Evolutionary conservation across 2,888 invertebrate species (phyloP), one percentile per base, ranked within the genome.

Genomic region (Drosophila ezoana): DNA sequence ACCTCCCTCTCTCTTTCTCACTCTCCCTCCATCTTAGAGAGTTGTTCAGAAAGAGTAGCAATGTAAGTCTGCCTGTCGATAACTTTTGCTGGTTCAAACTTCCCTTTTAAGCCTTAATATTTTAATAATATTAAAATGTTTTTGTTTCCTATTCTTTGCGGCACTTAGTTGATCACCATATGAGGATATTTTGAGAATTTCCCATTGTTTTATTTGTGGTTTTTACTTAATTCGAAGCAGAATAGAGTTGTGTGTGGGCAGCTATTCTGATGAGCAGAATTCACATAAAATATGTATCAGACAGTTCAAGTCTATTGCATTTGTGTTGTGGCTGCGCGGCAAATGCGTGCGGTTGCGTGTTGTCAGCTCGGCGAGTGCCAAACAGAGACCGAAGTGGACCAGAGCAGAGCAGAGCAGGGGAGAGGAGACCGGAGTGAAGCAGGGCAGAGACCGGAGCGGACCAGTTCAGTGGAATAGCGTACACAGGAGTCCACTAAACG

Each of bases 401-500:
- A 18, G 57, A 13, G 28, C 33, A 41, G 56, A 51, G 18, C 1
- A 18, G 18, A 18, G 18, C 28, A 49, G 38, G 38, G 20, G n/a
- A 49, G 38, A 43, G 20, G 14, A 5, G 56, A 56, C 53, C 44
- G 14, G 57, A 13, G 20, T 32, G 41, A 52, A 51, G 18, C 18
- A 18, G n/a, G n/a, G n/a, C 28, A 48, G 37, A 43, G 20, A 18
- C 16, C 23, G 5, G 6, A 5, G 5, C 23, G 5, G 44, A 58
- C 38, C 63, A 28, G 52, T 1, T 1, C 18, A 16, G 23, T 1
- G 5, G 23, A 28, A 18, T 16, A 13, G 14, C 18, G 65, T 37
- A 20, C 51, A 37, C 28, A n/a, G 43, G 62, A 68, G 79, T 84
- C 63, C 83, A 79, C 83, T 85, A 87, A 84, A 82, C 86, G 87